Percentiles rank a stretch among this genome's conserved stretches.
Evolutionary conservation across 2,113 vertebrate genomes (phyloP).

Genomic region (Sisor rabdophorus): DNA sequence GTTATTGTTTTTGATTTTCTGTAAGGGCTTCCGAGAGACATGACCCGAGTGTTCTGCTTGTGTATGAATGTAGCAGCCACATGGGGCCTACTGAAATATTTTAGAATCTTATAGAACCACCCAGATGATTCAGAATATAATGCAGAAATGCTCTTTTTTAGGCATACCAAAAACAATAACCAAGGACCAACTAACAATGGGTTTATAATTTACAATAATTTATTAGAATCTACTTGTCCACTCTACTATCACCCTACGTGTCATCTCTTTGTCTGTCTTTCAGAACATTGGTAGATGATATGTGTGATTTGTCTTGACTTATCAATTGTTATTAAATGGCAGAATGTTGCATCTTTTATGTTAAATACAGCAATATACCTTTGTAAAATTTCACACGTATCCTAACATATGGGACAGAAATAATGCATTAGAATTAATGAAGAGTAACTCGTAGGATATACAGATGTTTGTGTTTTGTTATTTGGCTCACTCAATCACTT

Average conservation of each 20-base stretch:
- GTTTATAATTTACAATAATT: slow-evolving; percentile 9
- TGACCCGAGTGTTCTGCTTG: slow-evolving; percentile 32
- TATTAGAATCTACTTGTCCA: slow-evolving; percentile 23
- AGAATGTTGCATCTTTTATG: neutral
- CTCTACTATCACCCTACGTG: slow-evolving; percentile 19
- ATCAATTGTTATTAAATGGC: neutral
- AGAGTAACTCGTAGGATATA: neutral
- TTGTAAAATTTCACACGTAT: slow-evolving; percentile 33
- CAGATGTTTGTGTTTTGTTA: slow-evolving; percentile 19
- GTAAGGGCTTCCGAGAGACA: slow-evolving; percentile 59
- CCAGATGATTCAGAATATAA: neutral
- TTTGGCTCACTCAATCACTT: slow-evolving; percentile 44
- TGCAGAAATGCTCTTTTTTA: slow-evolving; percentile 18
- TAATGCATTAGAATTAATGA: neutral
- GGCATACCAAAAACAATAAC: neutral
- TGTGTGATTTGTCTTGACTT: neutral
- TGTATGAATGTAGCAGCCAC: slow-evolving; percentile 35
- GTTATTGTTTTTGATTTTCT: slow-evolving; percentile 53
- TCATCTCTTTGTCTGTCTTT: slow-evolving; percentile 26
- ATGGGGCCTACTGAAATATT: slow-evolving; percentile 37
- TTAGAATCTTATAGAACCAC: slow-evolving; percentile 22
- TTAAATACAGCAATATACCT: slow-evolving; percentile 31
- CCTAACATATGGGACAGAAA: neutral
- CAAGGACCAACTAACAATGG: neutral
- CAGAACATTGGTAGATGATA: neutral